A percentile compares a stretch with the other conserved stretches of the same genome.
Evolutionary conservation across 2,113 vertebrate species (phyloP).

Genomic region (Ammodytes marinus): DNA sequence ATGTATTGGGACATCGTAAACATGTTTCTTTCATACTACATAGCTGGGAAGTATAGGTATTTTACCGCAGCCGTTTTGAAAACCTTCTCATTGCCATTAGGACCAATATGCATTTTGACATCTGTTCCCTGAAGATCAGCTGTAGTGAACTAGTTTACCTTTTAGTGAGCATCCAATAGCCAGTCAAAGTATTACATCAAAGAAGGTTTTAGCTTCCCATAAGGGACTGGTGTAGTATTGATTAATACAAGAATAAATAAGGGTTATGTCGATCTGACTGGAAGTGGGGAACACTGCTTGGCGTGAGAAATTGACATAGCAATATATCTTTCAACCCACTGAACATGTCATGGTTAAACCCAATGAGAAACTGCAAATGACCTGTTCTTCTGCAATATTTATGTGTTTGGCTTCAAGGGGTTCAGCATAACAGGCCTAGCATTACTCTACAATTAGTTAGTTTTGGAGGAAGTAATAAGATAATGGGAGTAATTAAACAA

Average conservation of each 20-base stretch:
- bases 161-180: neutral
- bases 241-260: neutral
- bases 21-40: no score
- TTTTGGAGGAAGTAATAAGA: neutral
- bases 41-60: no score
- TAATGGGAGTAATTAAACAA: neutral
- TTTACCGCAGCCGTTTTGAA: no score
- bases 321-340: conserved; percentile 3
- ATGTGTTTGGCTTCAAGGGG: neutral
- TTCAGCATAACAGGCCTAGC: neutral
- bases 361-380: neutral
- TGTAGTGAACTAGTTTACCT: neutral
- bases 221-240: neutral
- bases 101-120: neutral
- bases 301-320: neutral
- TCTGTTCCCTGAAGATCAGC: neutral
- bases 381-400: neutral
- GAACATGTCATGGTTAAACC: neutral
- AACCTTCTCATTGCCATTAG: neutral
- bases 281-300: neutral
- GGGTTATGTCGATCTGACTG: neutral
- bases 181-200: neutral
- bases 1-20: no score
- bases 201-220: neutral
- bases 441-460: neutral